Evolutionary conservation across 2,113 vertebrate genomes (phyloP), one percentile per base, ranked within the genome.

Genomic region (Grammomys dolichurus): DNA sequence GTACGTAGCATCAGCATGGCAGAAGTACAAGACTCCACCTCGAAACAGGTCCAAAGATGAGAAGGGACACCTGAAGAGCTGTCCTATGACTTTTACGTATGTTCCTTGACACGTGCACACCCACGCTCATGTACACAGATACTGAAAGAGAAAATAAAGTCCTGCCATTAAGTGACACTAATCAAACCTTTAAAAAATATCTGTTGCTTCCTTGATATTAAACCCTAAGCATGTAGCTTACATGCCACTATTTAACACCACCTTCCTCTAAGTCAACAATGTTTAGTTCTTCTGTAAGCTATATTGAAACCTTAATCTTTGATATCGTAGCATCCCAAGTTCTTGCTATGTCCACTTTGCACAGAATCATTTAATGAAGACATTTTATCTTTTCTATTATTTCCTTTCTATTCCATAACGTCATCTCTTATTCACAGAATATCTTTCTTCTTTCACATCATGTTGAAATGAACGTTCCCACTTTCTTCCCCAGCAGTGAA

Each of bases 261-360:
- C 69, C 24, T 82, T 89, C 36, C 17, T 94, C 46, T 78, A 43
- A 67, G 54, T 72, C 12, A 89, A 65, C 60, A 22, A 22, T 24
- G 77, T 78, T 80, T 72, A 80, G 36, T 70, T 89, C 8, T 87
- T 90, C 81, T 85, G 28, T 65, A 65, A 56, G 13, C 54, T 86
- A 70, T 19, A 11, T 73, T 67, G 87, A 91, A 36, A 54, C 12
- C 31, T 85, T 63, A 65, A 17, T 43, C 33, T 96, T 78, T 43
- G 81, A 63, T 63, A 22, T 14, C 63, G 22, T 93, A 92, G 92
- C 60, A 93, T 51, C 28, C 58, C 16, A 89, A 4, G 43, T 86
- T 95, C 75, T 91, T 96, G 54, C 51, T 82, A 51, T 60, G 77
- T 81, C 60, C 60, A 10, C 48, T 91, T 77, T 87, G 60, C 48